Percentiles rank a stretch among this genome's conserved stretches.
phyloP scores from a whole-genome alignment of 1,140 invertebrate genomes.

The Gonatopus flavifemur region DNA sequence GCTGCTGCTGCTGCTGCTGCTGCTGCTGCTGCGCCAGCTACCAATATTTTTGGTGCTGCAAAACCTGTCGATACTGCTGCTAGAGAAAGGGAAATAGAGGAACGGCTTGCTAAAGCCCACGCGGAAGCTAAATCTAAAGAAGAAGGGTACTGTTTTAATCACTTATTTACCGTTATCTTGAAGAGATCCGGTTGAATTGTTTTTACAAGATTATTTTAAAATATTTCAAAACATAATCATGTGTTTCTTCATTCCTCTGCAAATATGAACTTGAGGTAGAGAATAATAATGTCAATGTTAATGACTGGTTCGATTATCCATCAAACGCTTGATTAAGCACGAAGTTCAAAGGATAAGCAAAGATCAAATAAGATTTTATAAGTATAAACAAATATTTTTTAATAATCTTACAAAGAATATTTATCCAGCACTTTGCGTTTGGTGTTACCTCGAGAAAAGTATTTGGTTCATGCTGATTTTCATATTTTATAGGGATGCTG shows the following conservation, averaged over 20 bases:
- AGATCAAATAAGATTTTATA: slow-evolving; percentile 6
- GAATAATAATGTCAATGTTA: no score
- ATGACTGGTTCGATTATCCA: no score
- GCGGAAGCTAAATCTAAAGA: slow-evolving; percentile 45
- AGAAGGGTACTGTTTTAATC: slow-evolving; percentile 31
- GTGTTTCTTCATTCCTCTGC: no score
- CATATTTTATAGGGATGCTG: slow-evolving; percentile 33
- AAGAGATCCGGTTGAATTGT: no score
- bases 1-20: slow-evolving; percentile 42
- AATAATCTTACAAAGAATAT: neutral
- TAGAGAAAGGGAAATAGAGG: slow-evolving; percentile 74
- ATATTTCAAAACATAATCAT: slow-evolving; percentile 9
- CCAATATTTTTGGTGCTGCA: slow-evolving; percentile 86
- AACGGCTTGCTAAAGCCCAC: slow-evolving; percentile 62
- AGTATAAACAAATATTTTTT: slow-evolving; percentile 7
- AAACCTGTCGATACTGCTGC: slow-evolving; percentile 92
- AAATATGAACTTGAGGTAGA: no score
- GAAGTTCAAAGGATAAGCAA: no score
- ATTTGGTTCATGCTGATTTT: neutral
- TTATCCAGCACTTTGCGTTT: neutral
- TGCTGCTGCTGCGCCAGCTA: slow-evolving; percentile 55
- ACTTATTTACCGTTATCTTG: no score
- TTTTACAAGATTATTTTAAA: no score
- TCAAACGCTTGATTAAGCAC: no score
- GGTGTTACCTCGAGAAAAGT: neutral